These are phyloP conservation scores for Hydrocynus forskahlii DNA, from an alignment of 2,797 vertebrate genomes.

Conservation along the genomic window DNA sequence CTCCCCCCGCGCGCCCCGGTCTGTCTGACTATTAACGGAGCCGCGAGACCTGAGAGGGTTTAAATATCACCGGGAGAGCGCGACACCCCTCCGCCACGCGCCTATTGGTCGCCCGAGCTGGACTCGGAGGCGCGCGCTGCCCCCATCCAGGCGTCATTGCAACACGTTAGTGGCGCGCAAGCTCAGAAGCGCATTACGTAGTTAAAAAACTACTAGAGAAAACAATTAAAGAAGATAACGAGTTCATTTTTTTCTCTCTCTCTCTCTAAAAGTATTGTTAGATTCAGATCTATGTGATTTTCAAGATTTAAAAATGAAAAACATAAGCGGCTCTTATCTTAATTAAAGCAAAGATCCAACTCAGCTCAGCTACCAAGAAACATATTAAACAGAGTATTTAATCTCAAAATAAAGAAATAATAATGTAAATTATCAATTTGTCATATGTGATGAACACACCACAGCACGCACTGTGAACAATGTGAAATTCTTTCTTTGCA, in stretches of 20 bases:
- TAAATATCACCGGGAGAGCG: conserved; percentile 1
- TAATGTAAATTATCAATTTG: no score
- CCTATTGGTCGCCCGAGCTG: background rate
- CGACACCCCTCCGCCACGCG: background rate
- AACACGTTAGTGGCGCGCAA: background rate
- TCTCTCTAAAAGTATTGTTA: no score
- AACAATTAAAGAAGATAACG: background rate
- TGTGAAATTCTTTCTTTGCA: no score
- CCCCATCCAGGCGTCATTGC: background rate
- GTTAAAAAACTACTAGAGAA: background rate
- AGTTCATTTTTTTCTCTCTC: background rate
- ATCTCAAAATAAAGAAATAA: no score
- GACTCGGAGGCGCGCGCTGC: background rate
- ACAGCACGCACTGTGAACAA: no score
- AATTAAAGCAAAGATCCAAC: no score
- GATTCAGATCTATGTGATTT: no score
- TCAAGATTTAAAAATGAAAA: no score
- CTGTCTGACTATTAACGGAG: background rate
- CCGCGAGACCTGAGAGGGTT: background rate
- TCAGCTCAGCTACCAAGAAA: no score
- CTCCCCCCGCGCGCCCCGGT: background rate
- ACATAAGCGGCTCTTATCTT: no score
- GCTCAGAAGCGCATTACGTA: background rate
- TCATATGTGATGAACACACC: no score
- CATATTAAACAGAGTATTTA: no score